These are phyloP conservation scores for Acromyrmex charruanus DNA, from an alignment of 1,140 invertebrate species.

Conservation along the genomic window DNA sequence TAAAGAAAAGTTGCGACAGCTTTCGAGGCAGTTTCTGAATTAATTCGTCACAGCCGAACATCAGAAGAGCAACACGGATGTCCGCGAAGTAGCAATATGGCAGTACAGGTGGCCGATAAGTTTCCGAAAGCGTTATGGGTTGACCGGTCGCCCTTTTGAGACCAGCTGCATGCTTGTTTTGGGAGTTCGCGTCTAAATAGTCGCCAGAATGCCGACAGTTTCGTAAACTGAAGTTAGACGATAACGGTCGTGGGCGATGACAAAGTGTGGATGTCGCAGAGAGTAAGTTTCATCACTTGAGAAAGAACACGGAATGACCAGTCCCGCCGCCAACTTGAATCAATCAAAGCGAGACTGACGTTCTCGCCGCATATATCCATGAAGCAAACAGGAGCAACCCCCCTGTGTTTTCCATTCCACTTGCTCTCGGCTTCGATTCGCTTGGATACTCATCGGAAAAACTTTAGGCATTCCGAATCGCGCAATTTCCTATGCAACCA, in stretches of 20 bases:
- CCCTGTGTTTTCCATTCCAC: constrained; percentile 5
- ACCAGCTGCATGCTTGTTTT: constrained; percentile 74
- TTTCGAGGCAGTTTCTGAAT: constrained; percentile 34
- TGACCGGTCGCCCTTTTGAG: constrained; percentile 75
- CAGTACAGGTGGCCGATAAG: constrained; percentile 58
- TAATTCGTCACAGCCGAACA: constrained; percentile 19
- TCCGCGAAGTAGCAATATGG: constrained; percentile 55
- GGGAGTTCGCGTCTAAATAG: constrained; percentile 78
- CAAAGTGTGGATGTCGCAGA: constrained; percentile 45
- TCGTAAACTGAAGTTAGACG: constrained; percentile 70
- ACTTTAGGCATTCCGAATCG: constrained; percentile 40
- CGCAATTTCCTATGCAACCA: constrained; percentile 43
- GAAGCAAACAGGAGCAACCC: not conserved
- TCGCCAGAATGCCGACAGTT: constrained; percentile 67
- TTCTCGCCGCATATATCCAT: not conserved
- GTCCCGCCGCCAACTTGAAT: constrained; percentile 5
- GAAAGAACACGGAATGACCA: constrained; percentile 59
- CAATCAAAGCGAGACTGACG: constrained; percentile 55
- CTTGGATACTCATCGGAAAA: not conserved
- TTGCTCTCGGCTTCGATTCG: constrained; percentile 13
- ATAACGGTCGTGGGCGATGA: constrained; percentile 57
- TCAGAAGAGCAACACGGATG: constrained; percentile 42
- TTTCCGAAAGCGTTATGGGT: constrained; percentile 65
- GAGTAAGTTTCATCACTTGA: constrained; percentile 53
- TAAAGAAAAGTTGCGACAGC: not conserved